Evolutionary conservation across 2,113 vertebrate genomes (phyloP), one percentile per base, ranked within the genome.

Genomic region (Blennius ocellaris): DNA sequence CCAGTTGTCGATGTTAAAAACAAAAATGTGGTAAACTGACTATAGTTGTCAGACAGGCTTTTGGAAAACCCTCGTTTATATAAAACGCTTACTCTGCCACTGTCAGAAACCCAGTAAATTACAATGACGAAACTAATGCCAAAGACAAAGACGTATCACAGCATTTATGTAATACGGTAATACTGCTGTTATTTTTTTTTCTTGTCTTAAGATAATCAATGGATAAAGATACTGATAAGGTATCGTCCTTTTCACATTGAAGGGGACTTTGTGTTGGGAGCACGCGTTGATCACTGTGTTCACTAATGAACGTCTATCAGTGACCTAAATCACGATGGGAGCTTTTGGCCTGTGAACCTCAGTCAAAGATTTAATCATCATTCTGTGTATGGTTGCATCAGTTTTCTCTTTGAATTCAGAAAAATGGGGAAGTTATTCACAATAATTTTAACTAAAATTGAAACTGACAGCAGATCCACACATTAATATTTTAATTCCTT

Each of bases 261-360:
- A 38, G 38, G 59, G 68, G 75, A 88, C 81, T 85, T 86, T 89
- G 85, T 77, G 61, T 90, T 74, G 50, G 16, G 40, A 82, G 49
- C 84, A 84, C 1, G n/a, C 65, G 49, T 59, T 56, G 73, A 85
- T 89, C 82, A 82, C 66, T 74, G 16, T 16, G 43, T 16, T 81
- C 44, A 45, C 14, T 43, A 49, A 59, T 56, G 48, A 76, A n/a
- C 45, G 3, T 30, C 39, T 69, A 60, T 82, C 57, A 61, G 41
- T 73, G 80, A 81, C 71, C 68, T 50, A 11, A 65, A 78, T 81
- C 14, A 62, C 21, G 8, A 45, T 43, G 45, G 15, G 36, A 63
- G 53, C 45, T 45, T 41, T 16, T 15, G 7, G 7, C 15, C 44
- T 2, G 44, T 71, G 6, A 69, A n/a, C 30, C 40, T 36, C 2